Evolutionary conservation across 1,140 invertebrate genomes (phyloP).

Genomic region (Zaprionus lachaisei): DNA sequence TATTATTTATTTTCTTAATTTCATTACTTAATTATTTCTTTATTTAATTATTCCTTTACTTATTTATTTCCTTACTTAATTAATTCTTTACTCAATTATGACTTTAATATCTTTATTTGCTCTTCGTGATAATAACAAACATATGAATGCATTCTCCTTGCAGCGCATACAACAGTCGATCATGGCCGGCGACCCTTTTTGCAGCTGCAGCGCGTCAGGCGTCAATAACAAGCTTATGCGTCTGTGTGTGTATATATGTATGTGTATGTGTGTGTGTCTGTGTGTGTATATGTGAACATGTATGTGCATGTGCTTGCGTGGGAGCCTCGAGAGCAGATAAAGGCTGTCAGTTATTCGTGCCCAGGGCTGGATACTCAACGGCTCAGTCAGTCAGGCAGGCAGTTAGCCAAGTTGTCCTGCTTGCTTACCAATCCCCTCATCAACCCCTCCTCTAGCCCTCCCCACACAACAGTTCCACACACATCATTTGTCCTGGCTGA

Average conservation of each 20-base stretch:
- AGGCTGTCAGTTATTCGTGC: slow-evolving; percentile 66
- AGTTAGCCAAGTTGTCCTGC: slow-evolving; percentile 11
- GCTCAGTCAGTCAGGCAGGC: slow-evolving; percentile 31
- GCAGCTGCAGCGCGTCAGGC: slow-evolving; percentile 24
- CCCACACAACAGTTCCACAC: slow-evolving; percentile 13
- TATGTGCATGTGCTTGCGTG: slow-evolving; percentile 17
- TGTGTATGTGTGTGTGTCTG: neutral
- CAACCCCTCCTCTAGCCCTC: neutral
- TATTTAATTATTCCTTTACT: neutral
- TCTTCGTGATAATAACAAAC: neutral
- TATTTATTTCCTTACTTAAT: neutral
- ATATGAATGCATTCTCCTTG: no score
- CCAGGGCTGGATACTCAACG: slow-evolving; percentile 40
- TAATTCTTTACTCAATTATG: neutral
- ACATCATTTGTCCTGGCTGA: slow-evolving; percentile 46
- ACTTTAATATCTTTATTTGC: no score
- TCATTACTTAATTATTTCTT: neutral
- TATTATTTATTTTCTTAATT: neutral
- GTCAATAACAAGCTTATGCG: slow-evolving; percentile 64
- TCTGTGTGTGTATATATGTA: slow-evolving; percentile 28
- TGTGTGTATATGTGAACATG: neutral
- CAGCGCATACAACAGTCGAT: slow-evolving; percentile 13
- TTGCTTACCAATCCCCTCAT: neutral
- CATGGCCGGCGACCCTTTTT: no score
- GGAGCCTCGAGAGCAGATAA: slow-evolving; percentile 62